Conservation (phyloP, 2,888 invertebrate species). For the Chrysina gloriosa region DNA sequence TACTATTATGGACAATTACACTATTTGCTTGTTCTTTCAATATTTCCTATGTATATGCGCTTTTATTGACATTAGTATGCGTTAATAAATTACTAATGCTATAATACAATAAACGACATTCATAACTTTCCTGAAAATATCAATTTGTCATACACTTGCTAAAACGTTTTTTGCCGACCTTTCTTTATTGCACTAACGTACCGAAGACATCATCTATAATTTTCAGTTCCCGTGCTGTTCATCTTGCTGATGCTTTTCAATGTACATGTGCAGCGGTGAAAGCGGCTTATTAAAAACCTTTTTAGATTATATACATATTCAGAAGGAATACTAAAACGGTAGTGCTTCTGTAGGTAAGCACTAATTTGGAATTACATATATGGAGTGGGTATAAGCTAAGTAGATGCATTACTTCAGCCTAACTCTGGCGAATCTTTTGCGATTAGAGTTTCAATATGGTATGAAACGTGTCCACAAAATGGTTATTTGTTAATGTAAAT, state of each 20-base stretch:
- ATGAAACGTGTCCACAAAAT: too few relatives aligned
- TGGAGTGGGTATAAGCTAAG: neutral
- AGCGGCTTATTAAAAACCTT: slow-evolving; percentile 7
- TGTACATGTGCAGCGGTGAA: slow-evolving; percentile 9
- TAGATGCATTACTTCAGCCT: too few relatives aligned
- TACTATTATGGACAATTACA: too few relatives aligned
- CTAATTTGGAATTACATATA: neutral
- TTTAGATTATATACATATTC: neutral
- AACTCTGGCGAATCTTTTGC: too few relatives aligned
- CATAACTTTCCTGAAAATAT: slow-evolving; percentile 4
- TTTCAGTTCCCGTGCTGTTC: slow-evolving; percentile 4
- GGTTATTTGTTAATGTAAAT: too few relatives aligned
- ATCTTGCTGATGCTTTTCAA: neutral
- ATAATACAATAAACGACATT: neutral
- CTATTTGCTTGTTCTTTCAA: too few relatives aligned
- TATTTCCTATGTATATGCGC: too few relatives aligned
- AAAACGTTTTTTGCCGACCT: slow-evolving; percentile 4
- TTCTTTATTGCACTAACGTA: neutral
- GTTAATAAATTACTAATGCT: slow-evolving; percentile 26
- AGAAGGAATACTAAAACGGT: neutral
- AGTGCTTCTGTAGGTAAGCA: neutral
- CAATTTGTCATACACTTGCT: slow-evolving; percentile 19
- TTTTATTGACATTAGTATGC: slow-evolving; percentile 26
- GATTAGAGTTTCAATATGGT: too few relatives aligned
- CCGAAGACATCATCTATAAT: neutral